Evolutionary conservation across 2,113 vertebrate species (phyloP), one percentile per base, ranked within the genome.

Genomic region (Sphyrna mokarran): DNA sequence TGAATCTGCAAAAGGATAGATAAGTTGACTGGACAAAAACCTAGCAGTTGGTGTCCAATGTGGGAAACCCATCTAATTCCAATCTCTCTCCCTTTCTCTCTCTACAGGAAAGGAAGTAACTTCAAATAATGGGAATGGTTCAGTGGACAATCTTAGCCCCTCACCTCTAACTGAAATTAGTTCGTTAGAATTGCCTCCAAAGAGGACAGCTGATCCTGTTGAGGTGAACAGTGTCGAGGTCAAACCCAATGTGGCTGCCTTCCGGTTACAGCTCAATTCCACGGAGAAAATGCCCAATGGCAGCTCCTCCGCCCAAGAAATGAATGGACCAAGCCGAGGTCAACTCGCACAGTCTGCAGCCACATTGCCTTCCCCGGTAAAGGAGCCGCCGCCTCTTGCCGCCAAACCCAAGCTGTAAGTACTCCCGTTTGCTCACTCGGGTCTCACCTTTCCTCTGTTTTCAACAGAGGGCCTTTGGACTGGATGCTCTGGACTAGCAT

Each of bases 321-420:
- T 97, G 95, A 98, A 97, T 90, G 98, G 97, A 95, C 95, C 97
- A 95, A 96, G 97, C 97, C 96, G 98, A 97, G 0, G 97, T 97
- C 96, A 97, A 96, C 96, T 97, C 96, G 16, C 20, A 26, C 86
- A 96, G 7, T 96, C 97, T 63, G 96, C 40, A 26, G 89, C 96
- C 96, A 96, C 80, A 96, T 97, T 98, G 95, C 97, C 97, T 96
- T 98, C 98, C 43, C 98, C 98, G 16, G 97, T 96, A 16, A 99
- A 98, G 97, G 98, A 98, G 0, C 98, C 97, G 37, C 99, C 98
- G 23, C 99, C 99, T 0, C 97, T 99, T 96, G 98, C 98, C 89
- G 98, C 98, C 96, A 99, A 98, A 96, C 99, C 99, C 66, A 99
- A 99, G 97, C 98, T 99, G 99, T 99, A 97, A 99, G 99, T 99